These are phyloP conservation scores for Hetaerina titia DNA, from an alignment of 2,888 invertebrate species.

Conservation along the genomic window DNA sequence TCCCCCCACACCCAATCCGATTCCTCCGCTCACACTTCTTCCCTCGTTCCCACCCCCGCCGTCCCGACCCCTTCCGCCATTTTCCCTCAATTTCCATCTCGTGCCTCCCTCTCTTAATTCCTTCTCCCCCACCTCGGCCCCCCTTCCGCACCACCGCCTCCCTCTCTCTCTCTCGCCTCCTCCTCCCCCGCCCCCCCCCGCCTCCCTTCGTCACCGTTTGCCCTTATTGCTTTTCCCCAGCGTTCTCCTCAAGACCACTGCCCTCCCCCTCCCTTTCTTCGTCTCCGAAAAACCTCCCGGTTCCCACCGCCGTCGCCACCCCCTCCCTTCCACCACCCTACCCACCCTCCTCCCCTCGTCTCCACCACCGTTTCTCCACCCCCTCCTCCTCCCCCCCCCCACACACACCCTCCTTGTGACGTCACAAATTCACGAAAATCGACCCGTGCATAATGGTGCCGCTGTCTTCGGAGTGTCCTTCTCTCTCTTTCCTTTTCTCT, in stretches of 20 bases:
- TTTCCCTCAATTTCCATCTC: not conserved
- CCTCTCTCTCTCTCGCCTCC: not conserved
- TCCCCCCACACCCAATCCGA: not conserved
- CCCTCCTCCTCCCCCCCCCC: not conserved
- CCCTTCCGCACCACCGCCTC: not conserved
- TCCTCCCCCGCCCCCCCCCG: not conserved
- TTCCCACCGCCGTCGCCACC: not conserved
- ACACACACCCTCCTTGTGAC: not conserved
- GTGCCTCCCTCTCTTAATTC: not conserved
- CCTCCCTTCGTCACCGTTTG: not conserved
- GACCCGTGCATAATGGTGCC: constrained; percentile 66
- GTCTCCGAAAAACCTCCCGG: not conserved
- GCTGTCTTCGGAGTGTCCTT: constrained; percentile 47
- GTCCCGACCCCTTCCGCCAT: constrained; percentile 15
- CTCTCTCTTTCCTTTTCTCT: not conserved
- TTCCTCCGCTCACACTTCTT: not conserved
- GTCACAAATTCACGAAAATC: constrained; percentile 66
- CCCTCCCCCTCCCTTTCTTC: not conserved
- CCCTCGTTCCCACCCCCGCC: not conserved
- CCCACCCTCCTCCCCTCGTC: not conserved
- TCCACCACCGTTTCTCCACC: not conserved
- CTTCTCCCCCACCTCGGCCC: not conserved
- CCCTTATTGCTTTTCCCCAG: not conserved
- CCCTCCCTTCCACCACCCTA: not conserved
- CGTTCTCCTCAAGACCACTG: not conserved